Conservation (phyloP, 64 coral and sea anemone genomes). For the Orbicella faveolata region DNA sequence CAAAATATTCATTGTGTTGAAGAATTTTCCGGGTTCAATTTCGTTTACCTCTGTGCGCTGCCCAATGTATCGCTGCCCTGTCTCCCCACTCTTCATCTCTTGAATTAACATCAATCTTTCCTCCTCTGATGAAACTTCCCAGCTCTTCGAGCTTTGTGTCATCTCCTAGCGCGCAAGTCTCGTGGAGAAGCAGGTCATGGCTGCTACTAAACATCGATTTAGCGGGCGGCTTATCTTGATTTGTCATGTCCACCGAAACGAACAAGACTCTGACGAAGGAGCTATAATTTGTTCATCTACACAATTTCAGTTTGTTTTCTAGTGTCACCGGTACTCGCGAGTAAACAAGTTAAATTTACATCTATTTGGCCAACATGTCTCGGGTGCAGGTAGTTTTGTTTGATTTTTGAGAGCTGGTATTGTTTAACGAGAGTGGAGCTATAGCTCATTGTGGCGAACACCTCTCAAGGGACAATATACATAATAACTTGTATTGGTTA, state of each 20-base stretch:
- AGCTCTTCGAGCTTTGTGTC: conserved; percentile 77
- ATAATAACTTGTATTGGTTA: not conserved
- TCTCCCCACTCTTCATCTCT: conserved; percentile 79
- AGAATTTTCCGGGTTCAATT: no score
- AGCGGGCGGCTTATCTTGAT: conserved; percentile 9
- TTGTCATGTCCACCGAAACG: not conserved
- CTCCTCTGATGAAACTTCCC: conserved; percentile 67
- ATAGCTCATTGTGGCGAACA: not conserved
- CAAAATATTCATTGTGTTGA: no score
- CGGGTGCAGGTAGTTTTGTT: not conserved
- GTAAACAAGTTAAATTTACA: conserved; percentile 19
- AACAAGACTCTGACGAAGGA: not conserved
- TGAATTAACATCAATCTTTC: conserved; percentile 84
- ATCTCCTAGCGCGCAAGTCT: conserved; percentile 66
- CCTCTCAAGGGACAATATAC: not conserved
- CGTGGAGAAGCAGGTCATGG: conserved; percentile 62
- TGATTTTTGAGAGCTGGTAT: not conserved
- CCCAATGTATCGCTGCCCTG: conserved; percentile 74
- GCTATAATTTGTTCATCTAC: not conserved
- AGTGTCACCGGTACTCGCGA: not conserved
- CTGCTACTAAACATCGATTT: conserved; percentile 15
- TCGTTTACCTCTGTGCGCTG: conserved; percentile 68
- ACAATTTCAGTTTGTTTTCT: not conserved
- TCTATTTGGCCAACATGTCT: not conserved
- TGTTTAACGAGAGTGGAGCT: not conserved